Percentiles rank a stretch among this genome's conserved stretches.
Evolutionary conservation across 2,888 invertebrate genomes (phyloP).

Genomic region (Monoplex corrugatus): DNA sequence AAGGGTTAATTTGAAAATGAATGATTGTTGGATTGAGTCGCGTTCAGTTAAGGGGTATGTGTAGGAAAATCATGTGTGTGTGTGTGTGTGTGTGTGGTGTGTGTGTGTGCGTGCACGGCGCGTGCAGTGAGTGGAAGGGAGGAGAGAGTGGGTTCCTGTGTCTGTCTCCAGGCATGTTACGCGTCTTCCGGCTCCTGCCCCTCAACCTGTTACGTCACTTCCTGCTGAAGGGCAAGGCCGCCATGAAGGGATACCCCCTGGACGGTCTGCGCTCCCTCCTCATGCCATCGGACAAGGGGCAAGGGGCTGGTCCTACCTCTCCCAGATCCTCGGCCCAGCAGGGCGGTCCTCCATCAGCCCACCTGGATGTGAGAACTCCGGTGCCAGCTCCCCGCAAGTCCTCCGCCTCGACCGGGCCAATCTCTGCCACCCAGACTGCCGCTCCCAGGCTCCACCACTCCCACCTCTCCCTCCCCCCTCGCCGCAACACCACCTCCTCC

Average conservation of each 20-base stretch:
- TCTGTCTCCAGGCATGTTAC: constrained; percentile 42
- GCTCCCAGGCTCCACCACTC: neutral
- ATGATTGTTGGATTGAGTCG: no score
- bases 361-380: neutral
- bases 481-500: neutral
- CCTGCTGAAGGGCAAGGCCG: constrained; percentile 41
- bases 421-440: neutral
- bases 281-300: neutral
- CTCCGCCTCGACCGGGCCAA: neutral
- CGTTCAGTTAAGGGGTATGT: no score
- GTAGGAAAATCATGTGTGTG: neutral
- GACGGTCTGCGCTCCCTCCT: constrained; percentile 17
- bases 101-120: neutral
- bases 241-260: constrained; percentile 33
- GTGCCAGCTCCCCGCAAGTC: neutral
- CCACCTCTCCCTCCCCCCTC: neutral
- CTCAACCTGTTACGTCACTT: constrained; percentile 43
- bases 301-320: neutral
- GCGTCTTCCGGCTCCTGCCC: constrained; percentile 35
- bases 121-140: constrained; percentile 22
- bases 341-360: neutral
- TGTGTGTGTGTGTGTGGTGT: neutral
- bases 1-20: no score
- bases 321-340: neutral
- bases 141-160: constrained; percentile 33